Conservation (phyloP, 2,888 invertebrate species). For the Ferdinandea cuprea region DNA sequence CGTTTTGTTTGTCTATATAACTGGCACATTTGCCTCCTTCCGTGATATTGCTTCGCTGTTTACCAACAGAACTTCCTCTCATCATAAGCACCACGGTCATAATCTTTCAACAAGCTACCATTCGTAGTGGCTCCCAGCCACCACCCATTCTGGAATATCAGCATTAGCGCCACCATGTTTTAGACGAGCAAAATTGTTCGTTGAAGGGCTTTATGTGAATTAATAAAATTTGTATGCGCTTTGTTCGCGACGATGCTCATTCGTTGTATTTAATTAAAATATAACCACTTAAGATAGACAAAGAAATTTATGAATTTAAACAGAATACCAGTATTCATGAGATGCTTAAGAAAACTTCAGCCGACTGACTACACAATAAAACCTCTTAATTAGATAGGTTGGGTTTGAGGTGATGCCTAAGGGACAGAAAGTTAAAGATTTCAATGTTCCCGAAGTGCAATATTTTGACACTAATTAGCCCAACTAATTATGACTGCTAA, state of each 20-base stretch:
- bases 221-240: slow-evolving; percentile 70
- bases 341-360: slow-evolving; percentile 21
- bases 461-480: slow-evolving; percentile 15
- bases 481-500: too few species aligned
- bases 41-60: slow-evolving; percentile 8
- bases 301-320: slow-evolving; percentile 61
- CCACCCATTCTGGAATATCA: slow-evolving; percentile 9
- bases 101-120: slow-evolving; percentile 27
- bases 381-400: slow-evolving; percentile 50
- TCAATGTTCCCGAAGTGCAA: not conserved
- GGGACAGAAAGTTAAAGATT: slow-evolving; percentile 1
- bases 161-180: slow-evolving; percentile 33
- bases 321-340: slow-evolving; percentile 35
- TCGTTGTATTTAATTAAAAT: slow-evolving; percentile 71
- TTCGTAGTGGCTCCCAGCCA: not conserved
- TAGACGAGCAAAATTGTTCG: slow-evolving; percentile 36
- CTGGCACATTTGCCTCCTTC: slow-evolving; percentile 10
- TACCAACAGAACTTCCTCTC: slow-evolving; percentile 35
- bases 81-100: slow-evolving; percentile 33
- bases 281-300: slow-evolving; percentile 70
- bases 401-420: slow-evolving; percentile 11
- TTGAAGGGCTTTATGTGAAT: slow-evolving; percentile 65
- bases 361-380: slow-evolving; percentile 36
- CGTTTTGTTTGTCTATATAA: slow-evolving; percentile 29
- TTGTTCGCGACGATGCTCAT: slow-evolving; percentile 67